Percentiles rank a stretch among this genome's conserved stretches.
Conservation (phyloP, 2,888 invertebrate genomes). For the Eupithecia centaureata region DNA sequence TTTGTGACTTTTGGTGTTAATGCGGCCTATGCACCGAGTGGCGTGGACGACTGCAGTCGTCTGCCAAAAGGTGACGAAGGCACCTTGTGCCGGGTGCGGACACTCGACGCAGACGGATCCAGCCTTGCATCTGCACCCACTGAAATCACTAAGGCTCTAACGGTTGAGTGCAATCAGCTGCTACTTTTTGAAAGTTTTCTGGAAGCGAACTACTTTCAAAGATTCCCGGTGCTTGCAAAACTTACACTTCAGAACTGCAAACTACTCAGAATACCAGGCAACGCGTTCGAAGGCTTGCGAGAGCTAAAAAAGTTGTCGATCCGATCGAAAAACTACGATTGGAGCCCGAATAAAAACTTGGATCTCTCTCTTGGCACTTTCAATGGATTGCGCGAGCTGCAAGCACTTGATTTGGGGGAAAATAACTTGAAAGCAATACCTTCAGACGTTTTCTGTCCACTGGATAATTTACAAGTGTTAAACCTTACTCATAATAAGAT, state of each 20-base stretch:
- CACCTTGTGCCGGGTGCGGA: constrained; percentile 87
- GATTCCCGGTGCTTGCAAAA: constrained; percentile 89
- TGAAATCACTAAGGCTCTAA: constrained; percentile 89
- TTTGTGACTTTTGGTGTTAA: constrained; percentile 81
- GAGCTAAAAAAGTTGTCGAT: constrained; percentile 91
- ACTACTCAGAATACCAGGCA: constrained; percentile 89
- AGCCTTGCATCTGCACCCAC: constrained; percentile 85
- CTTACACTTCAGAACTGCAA: constrained; percentile 91
- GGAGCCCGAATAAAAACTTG: constrained; percentile 89
- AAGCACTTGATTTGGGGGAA: constrained; percentile 89
- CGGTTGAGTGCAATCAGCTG: constrained; percentile 90
- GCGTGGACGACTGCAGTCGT: constrained; percentile 73
- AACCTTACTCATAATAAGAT: constrained; percentile 93
- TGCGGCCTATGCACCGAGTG: constrained; percentile 73
- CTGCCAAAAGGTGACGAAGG: constrained; percentile 77
- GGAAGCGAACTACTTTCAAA: constrained; percentile 88
- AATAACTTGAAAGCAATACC: constrained; percentile 92
- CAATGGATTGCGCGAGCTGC: constrained; percentile 90
- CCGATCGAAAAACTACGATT: constrained; percentile 91
- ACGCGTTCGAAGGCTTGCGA: constrained; percentile 91
- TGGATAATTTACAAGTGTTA: constrained; percentile 90
- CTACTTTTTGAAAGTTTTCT: constrained; percentile 91
- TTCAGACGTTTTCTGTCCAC: constrained; percentile 90
- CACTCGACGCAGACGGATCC: constrained; percentile 87
- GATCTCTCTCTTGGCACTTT: constrained; percentile 90